Base-by-base conservation (phyloP, 2,888 invertebrate species). In the Pecten maximus region DNA sequence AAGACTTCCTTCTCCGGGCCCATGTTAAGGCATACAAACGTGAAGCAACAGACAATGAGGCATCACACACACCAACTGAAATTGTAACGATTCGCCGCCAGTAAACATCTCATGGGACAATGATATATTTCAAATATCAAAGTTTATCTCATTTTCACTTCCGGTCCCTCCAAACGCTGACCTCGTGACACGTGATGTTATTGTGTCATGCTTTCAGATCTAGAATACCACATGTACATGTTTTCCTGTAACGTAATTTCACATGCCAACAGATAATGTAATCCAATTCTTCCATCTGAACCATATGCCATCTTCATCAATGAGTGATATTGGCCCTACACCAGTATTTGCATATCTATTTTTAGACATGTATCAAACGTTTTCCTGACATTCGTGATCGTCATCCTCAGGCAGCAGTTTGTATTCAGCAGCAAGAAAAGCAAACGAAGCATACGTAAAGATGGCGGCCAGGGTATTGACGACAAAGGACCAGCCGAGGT, bases 391-490 rank as follows among this genome's bases (percentile, higher is more conserved):
- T 74, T 74, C 74, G 6, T 74, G 74, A 35, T 28, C 74, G 16
- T 35, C 74, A 10, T 74, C 74, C 35, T 74, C 74, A 2, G 74
- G 89, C 0, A 89, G 54, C 1, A 89, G 89, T 28, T 39, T 89
- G 40, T 89, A 89, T 28, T 89, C 89, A 54, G 60, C 87, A n/a
- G 88, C 88, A 89, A 89, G 88, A 87, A 89, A 89, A 12, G 89
- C 87, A n/a, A 89, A 89, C 3, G 89, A 89, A 35, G 60, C 50
- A 23, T 60, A 89, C 23, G 88, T 60, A 60, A 89, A 40, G 35
- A 89, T 89, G 39, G 89, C 54, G 16, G 89, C 87, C 28, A 89
- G 6, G 19, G 87, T 40, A 23, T 54, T 87, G 16, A 89, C 89
- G 60, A 87, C 88, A 19, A 89, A 89, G 35, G 89, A 87, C 89